Percentiles rank a stretch among this genome's conserved stretches.
Evolutionary conservation across 1,140 invertebrate species (phyloP).

Genomic region (Muscidifurax raptorellus): DNA sequence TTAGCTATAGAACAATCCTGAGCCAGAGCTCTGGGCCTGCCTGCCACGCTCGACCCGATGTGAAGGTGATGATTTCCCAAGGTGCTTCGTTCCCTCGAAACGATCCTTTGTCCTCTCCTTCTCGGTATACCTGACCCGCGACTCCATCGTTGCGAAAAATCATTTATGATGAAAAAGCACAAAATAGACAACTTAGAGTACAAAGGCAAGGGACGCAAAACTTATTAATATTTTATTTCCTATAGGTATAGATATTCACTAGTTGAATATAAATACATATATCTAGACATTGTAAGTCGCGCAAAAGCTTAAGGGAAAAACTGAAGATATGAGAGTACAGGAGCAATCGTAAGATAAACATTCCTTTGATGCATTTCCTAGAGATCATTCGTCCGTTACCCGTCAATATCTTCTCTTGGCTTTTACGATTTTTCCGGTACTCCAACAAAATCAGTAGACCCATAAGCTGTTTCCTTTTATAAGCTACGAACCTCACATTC

Average conservation of each 20-base stretch:
- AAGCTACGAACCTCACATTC: slow-evolving; percentile 40
- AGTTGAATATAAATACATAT: neutral
- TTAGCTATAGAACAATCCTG: neutral
- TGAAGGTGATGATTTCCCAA: slow-evolving; percentile 31
- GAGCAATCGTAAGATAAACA: slow-evolving; percentile 33
- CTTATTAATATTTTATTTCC: slow-evolving; percentile 32
- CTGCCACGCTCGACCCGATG: slow-evolving; percentile 22
- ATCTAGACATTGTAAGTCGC: slow-evolving; percentile 23
- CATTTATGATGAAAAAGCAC: neutral
- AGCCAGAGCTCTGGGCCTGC: slow-evolving; percentile 15
- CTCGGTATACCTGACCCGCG: slow-evolving; percentile 21
- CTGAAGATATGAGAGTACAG: slow-evolving; percentile 24
- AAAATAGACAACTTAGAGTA: slow-evolving; percentile 38
- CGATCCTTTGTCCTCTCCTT: slow-evolving; percentile 40
- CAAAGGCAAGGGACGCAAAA: slow-evolving; percentile 40
- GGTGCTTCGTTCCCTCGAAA: slow-evolving; percentile 50
- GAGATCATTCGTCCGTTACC: neutral
- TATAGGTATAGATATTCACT: slow-evolving; percentile 9
- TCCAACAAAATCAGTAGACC: slow-evolving; percentile 17
- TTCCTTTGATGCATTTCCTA: slow-evolving; percentile 38
- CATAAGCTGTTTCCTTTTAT: slow-evolving; percentile 1
- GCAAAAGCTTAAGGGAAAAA: slow-evolving; percentile 30
- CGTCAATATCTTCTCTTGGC: slow-evolving; percentile 1
- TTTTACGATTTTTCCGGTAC: slow-evolving; percentile 37
- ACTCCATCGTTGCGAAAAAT: neutral